Evolutionary conservation across 2,797 vertebrate genomes (phyloP), one percentile per base, ranked within the genome.

Genomic region (Zenarchopterus dispar): DNA sequence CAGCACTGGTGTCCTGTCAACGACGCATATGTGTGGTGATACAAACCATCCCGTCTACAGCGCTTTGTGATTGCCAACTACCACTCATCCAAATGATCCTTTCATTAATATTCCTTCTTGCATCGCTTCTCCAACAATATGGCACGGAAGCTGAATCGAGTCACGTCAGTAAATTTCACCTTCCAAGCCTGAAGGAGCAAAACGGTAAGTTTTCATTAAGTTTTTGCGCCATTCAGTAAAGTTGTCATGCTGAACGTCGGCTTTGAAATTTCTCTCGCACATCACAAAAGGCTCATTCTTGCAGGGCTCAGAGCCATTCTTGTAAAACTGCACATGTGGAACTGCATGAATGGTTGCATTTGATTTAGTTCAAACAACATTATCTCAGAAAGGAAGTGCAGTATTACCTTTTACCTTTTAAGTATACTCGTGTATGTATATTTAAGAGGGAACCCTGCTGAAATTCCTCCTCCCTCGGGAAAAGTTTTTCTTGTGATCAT

Each of bases 51-150:
- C 91, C 80, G 87, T 92, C 90, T 85, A 78, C 91, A 92, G 91
- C 82, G 87, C 79, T 88, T 88, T 90, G 93, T 77, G 73, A 93
- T 91, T 78, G 89, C 91, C 88, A 71, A 89, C 87, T 84, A 92
- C 91, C 90, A 87, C 87, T 93, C 90, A 94, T 95, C 96, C 97
- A 95, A 96, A 98, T 98, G 97, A 96, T 95, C 96, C 95, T 95
- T 91, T 87, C 94, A 93, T 95, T 95, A 84, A 77, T 97, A 78
- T 86, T 96, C 91, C 94, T 96, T 84, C 94, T 98, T 91, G 94
- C 94, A 94, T 93, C 93, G 90, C 95, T 95, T 94, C 93, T 95
- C 93, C 96, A 91, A 88, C 93, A 91, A 75, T 91, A 90, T 89
- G 94, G 94, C 78, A 91, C 93, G 85, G 93, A 78, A 85, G 95